Percentiles rank a stretch among this genome's conserved stretches.
Conservation (phyloP, 2,888 invertebrate species). For the Pristionchus japonicus region DNA sequence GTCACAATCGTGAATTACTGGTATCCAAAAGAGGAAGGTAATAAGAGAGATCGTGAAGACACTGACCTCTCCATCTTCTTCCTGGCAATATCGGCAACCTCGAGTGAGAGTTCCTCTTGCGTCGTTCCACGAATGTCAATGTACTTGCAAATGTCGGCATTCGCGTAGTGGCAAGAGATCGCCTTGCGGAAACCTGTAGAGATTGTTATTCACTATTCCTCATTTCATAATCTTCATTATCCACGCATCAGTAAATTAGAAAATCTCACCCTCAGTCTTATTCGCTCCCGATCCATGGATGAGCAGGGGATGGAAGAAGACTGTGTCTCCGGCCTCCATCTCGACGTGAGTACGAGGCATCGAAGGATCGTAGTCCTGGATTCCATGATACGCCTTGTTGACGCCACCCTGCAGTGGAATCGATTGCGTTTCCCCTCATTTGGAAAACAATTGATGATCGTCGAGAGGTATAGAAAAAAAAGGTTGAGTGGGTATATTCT, state of each 20-base stretch:
- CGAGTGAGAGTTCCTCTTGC: conserved; percentile 19
- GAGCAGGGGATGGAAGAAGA: conserved; percentile 88
- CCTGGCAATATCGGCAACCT: conserved; percentile 36
- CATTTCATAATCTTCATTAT: not conserved
- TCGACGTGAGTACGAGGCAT: conserved; percentile 79
- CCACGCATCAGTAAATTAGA: not conserved
- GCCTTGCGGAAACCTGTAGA: conserved; percentile 84
- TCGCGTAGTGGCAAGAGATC: conserved; percentile 88
- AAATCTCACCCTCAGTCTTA: conserved; percentile 79
- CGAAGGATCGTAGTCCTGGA: conserved; percentile 79
- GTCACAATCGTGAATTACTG: not conserved
- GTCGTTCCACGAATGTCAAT: conserved; percentile 64
- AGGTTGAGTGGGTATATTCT: conserved; percentile 42
- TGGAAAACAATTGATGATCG: not conserved
- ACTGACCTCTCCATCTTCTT: conserved; percentile 24
- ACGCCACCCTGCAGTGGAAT: conserved; percentile 78
- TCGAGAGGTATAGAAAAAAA: not conserved
- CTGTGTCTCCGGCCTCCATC: conserved; percentile 89
- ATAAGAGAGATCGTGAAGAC: not conserved
- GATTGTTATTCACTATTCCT: not conserved
- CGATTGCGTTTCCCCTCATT: not conserved
- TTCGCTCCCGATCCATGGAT: conserved; percentile 90
- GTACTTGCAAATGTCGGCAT: conserved; percentile 80
- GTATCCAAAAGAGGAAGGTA: not conserved
- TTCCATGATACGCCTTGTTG: conserved; percentile 84